Evolutionary conservation across 2,888 invertebrate genomes (phyloP).

Genomic region (Pediacus dermestoides): DNA sequence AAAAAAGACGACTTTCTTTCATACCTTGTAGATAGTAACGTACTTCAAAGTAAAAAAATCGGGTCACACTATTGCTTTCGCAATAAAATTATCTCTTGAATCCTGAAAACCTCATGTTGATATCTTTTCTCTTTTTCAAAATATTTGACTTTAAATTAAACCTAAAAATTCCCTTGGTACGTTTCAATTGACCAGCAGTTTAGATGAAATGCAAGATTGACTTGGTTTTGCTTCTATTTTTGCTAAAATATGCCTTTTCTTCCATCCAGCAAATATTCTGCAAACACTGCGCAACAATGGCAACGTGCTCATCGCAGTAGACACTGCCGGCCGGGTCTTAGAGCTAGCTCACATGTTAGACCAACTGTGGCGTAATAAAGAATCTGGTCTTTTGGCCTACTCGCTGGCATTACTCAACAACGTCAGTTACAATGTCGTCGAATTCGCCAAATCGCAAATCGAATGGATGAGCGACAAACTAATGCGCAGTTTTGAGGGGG

Average conservation of each 20-base stretch:
- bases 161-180: too few species aligned
- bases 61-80: too few species aligned
- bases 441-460: conserved; percentile 97
- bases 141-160: too few species aligned
- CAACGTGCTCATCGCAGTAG: conserved; percentile 92
- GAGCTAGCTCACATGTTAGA: conserved; percentile 96
- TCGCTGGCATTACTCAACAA: conserved; percentile 91
- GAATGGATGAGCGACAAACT: conserved; percentile 99
- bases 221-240: conserved; percentile 27
- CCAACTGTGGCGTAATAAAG: conserved; percentile 90
- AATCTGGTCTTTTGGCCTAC: conserved; percentile 92
- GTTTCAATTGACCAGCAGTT: too few species aligned
- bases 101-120: too few species aligned
- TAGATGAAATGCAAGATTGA: too few species aligned
- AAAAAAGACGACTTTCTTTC: too few species aligned
- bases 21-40: too few species aligned
- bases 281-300: conserved; percentile 92
- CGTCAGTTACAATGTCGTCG: conserved; percentile 97
- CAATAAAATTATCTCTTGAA: too few species aligned
- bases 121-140: too few species aligned
- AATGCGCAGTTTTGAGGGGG: conserved; percentile 84
- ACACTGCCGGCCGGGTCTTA: conserved; percentile 94
- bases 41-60: too few species aligned
- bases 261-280: conserved; percentile 89
- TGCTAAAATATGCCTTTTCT: too few species aligned